These are phyloP conservation scores for Rattus norvegicus DNA, from an alignment of 2,113 vertebrate species.

Conservation along the genomic window GRCr8 NC_086036.1:47016001-47016500, in stretches of 20 bases:
- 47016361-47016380: neutral
- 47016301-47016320: neutral
- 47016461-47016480: neutral
- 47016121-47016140: neutral
- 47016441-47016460: neutral
- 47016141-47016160: neutral
- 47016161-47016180: neutral
- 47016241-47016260: neutral
- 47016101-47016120: neutral
- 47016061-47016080: no score
- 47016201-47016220: neutral
- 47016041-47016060: no score
- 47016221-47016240: neutral
- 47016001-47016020: no score
- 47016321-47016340: neutral
- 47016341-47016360: neutral
- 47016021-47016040: no score
- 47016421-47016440: neutral
- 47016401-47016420: neutral
- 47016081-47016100: no score
- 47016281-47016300: neutral
- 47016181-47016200: neutral
- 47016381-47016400: neutral
- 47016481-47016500: neutral
- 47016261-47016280: neutral